These are phyloP conservation scores for Pangasius krempfi DNA, from an alignment of 2,797 vertebrate species.

Conservation along the genomic window DNA sequence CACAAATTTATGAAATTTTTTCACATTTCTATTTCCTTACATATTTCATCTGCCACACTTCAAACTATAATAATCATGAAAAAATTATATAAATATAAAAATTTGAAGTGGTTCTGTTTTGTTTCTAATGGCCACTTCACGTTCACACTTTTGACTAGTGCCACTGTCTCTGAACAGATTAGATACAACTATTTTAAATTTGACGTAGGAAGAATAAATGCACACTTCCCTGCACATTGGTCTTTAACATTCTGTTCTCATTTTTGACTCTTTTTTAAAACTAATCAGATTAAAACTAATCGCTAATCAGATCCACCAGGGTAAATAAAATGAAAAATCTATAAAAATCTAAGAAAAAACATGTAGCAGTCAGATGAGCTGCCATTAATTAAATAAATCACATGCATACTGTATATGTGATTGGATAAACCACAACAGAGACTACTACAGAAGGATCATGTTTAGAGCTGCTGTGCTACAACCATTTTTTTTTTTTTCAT, in stretches of 20 bases:
- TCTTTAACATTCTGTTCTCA: neutral
- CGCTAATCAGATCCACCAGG: neutral
- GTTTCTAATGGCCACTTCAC: neutral
- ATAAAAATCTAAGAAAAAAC: neutral
- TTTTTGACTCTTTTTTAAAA: neutral
- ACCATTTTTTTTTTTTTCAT: neutral
- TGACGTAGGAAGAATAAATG: neutral
- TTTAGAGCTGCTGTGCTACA: neutral
- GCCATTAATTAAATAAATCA: neutral
- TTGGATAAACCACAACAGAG: neutral
- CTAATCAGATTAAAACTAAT: neutral
- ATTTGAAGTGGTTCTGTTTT: neutral
- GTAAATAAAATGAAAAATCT: neutral
- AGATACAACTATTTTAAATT: neutral
- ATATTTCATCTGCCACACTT: neutral
- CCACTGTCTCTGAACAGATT: neutral
- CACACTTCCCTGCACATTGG: neutral
- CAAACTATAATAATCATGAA: neutral
- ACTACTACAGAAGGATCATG: neutral
- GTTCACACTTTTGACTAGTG: neutral
- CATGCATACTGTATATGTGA: neutral
- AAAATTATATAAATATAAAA: neutral
- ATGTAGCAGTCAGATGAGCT: neutral
- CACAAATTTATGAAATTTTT: neutral
- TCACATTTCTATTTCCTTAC: neutral